phyloP scores from a whole-genome alignment of 2,888 invertebrate genomes.

The Leptopilina myrica region DNA sequence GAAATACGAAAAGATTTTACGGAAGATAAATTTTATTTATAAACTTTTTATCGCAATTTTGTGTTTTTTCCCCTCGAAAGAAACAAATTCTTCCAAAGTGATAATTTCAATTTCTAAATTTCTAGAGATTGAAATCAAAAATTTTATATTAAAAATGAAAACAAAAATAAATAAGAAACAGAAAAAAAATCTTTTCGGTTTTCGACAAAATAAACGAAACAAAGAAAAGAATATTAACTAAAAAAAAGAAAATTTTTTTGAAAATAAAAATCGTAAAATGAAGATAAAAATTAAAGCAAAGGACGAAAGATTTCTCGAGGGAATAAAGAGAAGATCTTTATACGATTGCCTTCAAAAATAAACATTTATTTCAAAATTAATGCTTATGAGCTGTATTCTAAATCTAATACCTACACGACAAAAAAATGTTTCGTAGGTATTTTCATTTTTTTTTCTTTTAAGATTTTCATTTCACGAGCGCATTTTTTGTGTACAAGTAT shows the following conservation, averaged over 20 bases:
- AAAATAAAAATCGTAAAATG: conserved; percentile 34
- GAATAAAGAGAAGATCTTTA: conserved; percentile 53
- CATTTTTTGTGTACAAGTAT: conserved; percentile 62
- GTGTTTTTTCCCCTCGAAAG: no score
- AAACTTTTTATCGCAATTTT: no score
- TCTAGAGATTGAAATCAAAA: no score
- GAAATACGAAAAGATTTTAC: no score
- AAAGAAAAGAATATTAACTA: no score
- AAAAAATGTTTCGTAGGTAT: conserved; percentile 66
- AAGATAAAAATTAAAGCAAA: conserved; percentile 17
- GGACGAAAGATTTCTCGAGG: conserved; percentile 2
- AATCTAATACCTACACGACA: conserved; percentile 70
- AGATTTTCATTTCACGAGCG: conserved; percentile 59
- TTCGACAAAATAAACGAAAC: no score
- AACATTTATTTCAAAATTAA: conserved; percentile 76
- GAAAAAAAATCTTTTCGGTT: no score
- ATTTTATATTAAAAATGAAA: no score
- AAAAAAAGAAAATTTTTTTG: conserved; percentile 38
- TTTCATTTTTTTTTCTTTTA: conserved; percentile 51
- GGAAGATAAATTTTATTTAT: no score
- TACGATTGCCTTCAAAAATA: conserved; percentile 75
- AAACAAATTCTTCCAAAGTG: no score
- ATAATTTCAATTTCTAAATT: no score
- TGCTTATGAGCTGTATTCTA: conserved; percentile 74
- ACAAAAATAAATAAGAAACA: no score